Conservation (phyloP, 1,140 invertebrate species). For the Zaprionus nigranus region DNA sequence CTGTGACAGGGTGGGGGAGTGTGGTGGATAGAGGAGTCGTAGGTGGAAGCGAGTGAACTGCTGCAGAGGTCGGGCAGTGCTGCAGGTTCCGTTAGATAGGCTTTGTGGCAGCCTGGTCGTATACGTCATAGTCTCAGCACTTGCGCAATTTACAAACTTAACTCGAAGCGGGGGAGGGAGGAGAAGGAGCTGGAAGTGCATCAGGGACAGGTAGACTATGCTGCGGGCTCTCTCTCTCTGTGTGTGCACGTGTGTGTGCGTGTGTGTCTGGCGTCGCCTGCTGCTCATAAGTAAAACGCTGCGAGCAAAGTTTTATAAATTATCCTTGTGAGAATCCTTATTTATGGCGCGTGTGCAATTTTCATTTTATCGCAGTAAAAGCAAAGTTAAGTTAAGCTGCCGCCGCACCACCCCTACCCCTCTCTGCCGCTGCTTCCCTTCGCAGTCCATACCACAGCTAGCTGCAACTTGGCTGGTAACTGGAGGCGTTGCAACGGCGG, state of each 20-base stretch:
- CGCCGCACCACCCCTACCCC: constrained; percentile 22
- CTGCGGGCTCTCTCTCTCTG: background rate
- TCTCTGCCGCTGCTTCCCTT: no score
- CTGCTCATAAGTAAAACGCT: constrained; percentile 83
- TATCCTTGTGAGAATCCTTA: constrained; percentile 84
- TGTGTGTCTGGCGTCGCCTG: constrained; percentile 69
- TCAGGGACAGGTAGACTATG: constrained; percentile 32
- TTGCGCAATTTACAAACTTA: constrained; percentile 72
- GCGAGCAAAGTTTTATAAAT: constrained; percentile 84
- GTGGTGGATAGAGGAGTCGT: background rate
- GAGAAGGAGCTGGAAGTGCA: constrained; percentile 42
- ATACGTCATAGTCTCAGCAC: constrained; percentile 73
- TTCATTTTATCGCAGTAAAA: constrained; percentile 84
- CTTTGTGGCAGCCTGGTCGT: constrained; percentile 29
- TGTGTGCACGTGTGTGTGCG: constrained; percentile 1
- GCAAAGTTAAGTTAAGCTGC: constrained; percentile 83
- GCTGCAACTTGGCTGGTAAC: constrained; percentile 70
- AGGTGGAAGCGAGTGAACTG: background rate
- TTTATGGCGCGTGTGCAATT: constrained; percentile 84
- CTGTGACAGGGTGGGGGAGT: background rate
- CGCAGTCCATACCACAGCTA: background rate
- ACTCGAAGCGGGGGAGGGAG: constrained; percentile 17
- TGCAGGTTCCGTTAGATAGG: constrained; percentile 30
- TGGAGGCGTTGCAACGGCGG: constrained; percentile 69
- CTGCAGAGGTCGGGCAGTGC: constrained; percentile 8